Conservation (phyloP, 2,888 invertebrate genomes). For the Aplocera efformata region DNA sequence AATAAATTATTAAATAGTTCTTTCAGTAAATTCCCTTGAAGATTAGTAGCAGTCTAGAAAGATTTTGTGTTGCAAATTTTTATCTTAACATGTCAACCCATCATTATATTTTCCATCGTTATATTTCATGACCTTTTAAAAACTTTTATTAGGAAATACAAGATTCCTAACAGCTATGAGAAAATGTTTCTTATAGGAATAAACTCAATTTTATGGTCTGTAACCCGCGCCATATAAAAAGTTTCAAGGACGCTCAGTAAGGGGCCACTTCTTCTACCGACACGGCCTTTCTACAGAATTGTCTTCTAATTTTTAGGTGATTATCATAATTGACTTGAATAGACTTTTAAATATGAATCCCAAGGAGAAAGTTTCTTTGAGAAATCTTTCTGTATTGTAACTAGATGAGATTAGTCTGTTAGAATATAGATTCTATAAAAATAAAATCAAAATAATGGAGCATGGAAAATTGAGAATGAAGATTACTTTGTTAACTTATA, state of each 20-base stretch:
- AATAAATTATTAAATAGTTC: no score
- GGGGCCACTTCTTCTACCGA: slow-evolving; percentile 13
- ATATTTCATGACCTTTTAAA: not conserved
- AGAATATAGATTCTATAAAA: no score
- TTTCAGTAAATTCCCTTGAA: no score
- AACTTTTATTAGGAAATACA: not conserved
- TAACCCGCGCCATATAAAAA: slow-evolving; percentile 22
- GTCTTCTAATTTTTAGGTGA: slow-evolving; percentile 16
- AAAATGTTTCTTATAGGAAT: slow-evolving; percentile 16
- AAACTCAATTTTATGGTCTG: slow-evolving; percentile 19
- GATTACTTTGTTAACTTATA: no score
- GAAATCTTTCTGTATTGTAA: no score
- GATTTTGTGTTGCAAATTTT: slow-evolving; percentile 8
- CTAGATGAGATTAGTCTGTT: no score
- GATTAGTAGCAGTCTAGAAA: slow-evolving; percentile 13
- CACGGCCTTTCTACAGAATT: slow-evolving; percentile 13
- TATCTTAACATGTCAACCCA: slow-evolving; percentile 5
- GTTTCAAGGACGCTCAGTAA: slow-evolving; percentile 17
- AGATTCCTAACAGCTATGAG: slow-evolving; percentile 4
- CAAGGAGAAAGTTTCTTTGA: no score
- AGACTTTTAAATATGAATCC: not conserved
- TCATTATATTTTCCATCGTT: slow-evolving; percentile 4
- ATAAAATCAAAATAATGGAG: no score
- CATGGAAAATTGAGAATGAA: no score
- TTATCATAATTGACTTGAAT: slow-evolving; percentile 7